phyloP scores from a whole-genome alignment of 1,140 invertebrate species.

The Drosophila nasuta region DNA sequence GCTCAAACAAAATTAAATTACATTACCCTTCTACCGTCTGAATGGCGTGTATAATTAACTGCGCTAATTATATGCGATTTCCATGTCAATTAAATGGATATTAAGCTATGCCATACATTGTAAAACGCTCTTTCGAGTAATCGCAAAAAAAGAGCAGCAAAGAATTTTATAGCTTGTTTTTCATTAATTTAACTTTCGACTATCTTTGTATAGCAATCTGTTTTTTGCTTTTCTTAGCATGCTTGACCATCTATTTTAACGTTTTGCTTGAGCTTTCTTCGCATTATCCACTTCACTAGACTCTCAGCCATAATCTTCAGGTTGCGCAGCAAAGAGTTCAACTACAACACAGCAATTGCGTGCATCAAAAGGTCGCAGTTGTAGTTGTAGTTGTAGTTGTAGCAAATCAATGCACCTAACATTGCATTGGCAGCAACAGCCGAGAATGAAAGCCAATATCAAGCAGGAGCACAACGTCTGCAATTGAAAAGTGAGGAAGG shows the following conservation, averaged over 20 bases:
- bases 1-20: too few species aligned
- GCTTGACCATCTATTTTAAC: not conserved
- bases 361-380: conserved; percentile 1
- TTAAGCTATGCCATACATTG: too few species aligned
- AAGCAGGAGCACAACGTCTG: conserved; percentile 31
- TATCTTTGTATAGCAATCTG: too few species aligned
- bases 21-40: too few species aligned
- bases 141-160: too few species aligned
- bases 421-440: conserved; percentile 11
- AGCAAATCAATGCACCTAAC: conserved; percentile 52
- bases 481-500: conserved; percentile 44
- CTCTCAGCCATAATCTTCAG: not conserved
- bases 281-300: not conserved
- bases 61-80: too few species aligned
- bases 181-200: too few species aligned
- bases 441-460: conserved; percentile 15
- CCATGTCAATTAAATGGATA: too few species aligned
- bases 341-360: conserved; percentile 10
- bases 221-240: too few species aligned
- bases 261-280: not conserved
- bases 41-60: too few species aligned
- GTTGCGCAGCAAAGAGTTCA: not conserved
- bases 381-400: conserved; percentile 16
- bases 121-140: too few species aligned
- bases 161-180: too few species aligned